A percentile compares a stretch with the other conserved stretches of the same genome.
Evolutionary conservation across 2,113 vertebrate species (phyloP).

Genomic region (Vulpes ferrilata): DNA sequence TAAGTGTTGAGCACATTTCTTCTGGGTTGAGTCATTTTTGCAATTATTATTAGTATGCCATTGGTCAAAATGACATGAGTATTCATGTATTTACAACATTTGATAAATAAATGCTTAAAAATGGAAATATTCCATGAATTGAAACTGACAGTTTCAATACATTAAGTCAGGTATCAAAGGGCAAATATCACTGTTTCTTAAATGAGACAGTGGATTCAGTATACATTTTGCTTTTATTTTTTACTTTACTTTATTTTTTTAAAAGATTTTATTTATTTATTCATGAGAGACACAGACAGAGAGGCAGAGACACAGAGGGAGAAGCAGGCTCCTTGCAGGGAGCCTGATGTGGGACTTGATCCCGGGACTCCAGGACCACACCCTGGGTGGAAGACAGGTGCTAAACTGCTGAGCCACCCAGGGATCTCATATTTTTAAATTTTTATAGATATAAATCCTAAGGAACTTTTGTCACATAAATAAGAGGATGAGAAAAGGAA

Average conservation of each 20-base stretch:
- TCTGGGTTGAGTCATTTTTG: constrained; percentile 53
- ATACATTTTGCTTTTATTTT: background rate
- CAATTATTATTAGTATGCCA: background rate
- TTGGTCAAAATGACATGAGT: constrained; percentile 20
- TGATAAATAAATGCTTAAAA: constrained; percentile 36
- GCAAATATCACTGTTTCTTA: background rate
- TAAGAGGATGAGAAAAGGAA: background rate
- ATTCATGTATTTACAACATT: background rate
- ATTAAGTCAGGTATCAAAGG: background rate
- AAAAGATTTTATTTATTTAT: too few species aligned
- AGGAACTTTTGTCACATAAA: background rate
- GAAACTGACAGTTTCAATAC: background rate
- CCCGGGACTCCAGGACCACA: too few species aligned
- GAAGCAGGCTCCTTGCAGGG: too few species aligned
- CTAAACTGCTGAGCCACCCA: too few species aligned
- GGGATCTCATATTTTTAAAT: background rate
- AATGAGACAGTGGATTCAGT: background rate
- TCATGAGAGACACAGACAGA: too few species aligned
- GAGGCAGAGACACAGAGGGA: too few species aligned
- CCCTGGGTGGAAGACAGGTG: too few species aligned
- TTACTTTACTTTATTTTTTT: background rate
- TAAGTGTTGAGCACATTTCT: constrained; percentile 48
- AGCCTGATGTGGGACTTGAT: too few species aligned
- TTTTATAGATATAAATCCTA: background rate
- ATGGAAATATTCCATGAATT: background rate